Base-by-base conservation (phyloP, 2,797 vertebrate genomes). In the Falco naumanni region DNA sequence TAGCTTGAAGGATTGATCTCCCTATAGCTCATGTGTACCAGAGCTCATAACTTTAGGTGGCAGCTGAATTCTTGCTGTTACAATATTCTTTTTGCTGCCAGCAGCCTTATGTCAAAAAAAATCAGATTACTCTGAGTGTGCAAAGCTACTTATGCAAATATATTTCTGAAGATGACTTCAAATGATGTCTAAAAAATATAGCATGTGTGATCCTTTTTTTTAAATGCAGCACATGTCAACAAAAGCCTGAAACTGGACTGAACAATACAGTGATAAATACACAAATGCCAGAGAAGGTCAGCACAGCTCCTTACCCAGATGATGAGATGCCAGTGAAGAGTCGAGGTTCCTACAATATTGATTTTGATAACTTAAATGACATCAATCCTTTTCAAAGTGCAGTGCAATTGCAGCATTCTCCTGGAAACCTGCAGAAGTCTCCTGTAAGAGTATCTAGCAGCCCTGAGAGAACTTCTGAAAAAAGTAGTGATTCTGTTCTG, bases 341-440 rank as follows among this genome's bases (percentile, higher is more conserved):
- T 95, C 97, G 96, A 95, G 98, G 98, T 81, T 97, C 96, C n/a
- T 98, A 99, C 90, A 94, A 72, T 33, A 72, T 99, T 77, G 97
- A 98, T 95, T 98, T 93, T 9, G 91, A 94, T 47, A 76, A 84
- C 22, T 53, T 95, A 56, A 24, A 92, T 75, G 34, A 81, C 22
- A 53, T 88, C 5, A 94, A 87, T 84, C 95, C 95, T 21, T 95
- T 97, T 72, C 95, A 94, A 41, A 89, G 93, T 65, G 91, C 95
- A 39, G 29, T 41, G 7, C 96, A 93, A 59, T 84, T 90, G 43
- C 96, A 97, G 22, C 97, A 97, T 18, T 97, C 95, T 29, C 97
- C 97, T 39, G 75, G 92, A 87, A 85, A 33, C 72, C 54, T 75
- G 16, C 29, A 75, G 11, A 69, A 84, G 6, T 71, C 93, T 77